Evolutionary conservation across 2,888 invertebrate genomes (phyloP), one percentile per base, ranked within the genome.

Genomic region (Sympetrum striolatum): DNA sequence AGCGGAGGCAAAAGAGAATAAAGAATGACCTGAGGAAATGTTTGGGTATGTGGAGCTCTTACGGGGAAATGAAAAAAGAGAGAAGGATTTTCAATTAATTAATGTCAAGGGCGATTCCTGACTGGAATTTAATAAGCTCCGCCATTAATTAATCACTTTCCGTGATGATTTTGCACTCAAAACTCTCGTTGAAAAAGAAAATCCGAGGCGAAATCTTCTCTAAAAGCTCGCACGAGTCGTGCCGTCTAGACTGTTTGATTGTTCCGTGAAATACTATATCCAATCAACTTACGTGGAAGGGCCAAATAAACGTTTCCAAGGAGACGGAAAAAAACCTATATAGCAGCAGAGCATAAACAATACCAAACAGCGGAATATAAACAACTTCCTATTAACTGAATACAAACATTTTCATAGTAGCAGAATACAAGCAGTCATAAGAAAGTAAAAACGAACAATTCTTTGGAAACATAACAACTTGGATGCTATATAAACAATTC

Each of bases 81-180:
- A 86, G 82, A 58, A 31, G 37, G 37, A 64, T 37, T 60, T 14
- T 53, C 60, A 64, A 86, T 86, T 86, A 48, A 86, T 86, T 86
- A 86, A 60, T n/a, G 60, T 86, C 37, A 58, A 53, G 60, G 60
- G 86, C 35, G 86, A 86, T 64, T 58, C 31, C 86, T 60, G 60
- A 86, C 58, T 39, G 86, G 86, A 86, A 35, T 86, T 82, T 86
- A 86, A 86, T 64, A 86, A 37, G 60, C 86, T 48, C 12, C 64
- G 14, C 86, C 64, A 64, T 60, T 86, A 86, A 86, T 86, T 86
- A 86, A 86, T 64, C 64, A 86, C 86, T 60, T 60, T 60, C 86
- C 35, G 60, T 64, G 86, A 86, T 86, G 86, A 86, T 64, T 86
- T 86, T 60, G 86, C 86, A 60, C 86, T 86, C 53, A 6, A 86